A percentile compares a stretch with the other conserved stretches of the same genome.
Conservation (phyloP, 1,140 invertebrate genomes). For the Zaprionus ghesquierei region DNA sequence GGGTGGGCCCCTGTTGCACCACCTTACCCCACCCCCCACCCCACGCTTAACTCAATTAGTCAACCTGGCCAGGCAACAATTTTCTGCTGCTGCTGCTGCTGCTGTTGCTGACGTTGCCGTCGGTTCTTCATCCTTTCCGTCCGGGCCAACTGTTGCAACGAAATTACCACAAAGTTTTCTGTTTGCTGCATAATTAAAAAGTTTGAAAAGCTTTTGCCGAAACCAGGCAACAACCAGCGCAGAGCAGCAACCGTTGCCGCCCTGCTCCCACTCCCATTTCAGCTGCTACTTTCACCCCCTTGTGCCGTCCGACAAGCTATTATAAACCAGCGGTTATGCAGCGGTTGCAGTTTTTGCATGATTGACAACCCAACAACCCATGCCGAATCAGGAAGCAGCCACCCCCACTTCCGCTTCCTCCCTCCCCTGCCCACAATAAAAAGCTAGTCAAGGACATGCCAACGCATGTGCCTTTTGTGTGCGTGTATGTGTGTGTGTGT, state of each 20-base stretch:
- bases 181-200: slow-evolving; percentile 81
- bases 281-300: background rate
- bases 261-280: background rate
- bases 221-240: slow-evolving; percentile 65
- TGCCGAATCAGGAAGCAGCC: slow-evolving; percentile 37
- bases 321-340: slow-evolving; percentile 76
- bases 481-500: slow-evolving; percentile 3
- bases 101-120: slow-evolving; percentile 53
- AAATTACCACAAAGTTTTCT: slow-evolving; percentile 80
- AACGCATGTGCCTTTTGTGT: slow-evolving; percentile 44
- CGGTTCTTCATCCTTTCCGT: slow-evolving; percentile 39
- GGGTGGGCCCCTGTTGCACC: slow-evolving; percentile 4
- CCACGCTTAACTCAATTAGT: slow-evolving; percentile 73
- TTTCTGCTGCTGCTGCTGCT: slow-evolving; percentile 32
- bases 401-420: background rate
- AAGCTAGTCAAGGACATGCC: slow-evolving; percentile 71
- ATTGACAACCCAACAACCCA: slow-evolving; percentile 74
- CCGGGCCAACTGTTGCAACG: slow-evolving; percentile 74
- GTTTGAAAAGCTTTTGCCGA: slow-evolving; percentile 79
- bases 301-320: slow-evolving; percentile 60
- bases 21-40: background rate
- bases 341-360: slow-evolving; percentile 79
- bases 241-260: background rate
- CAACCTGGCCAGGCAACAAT: slow-evolving; percentile 57
- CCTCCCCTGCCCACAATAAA: slow-evolving; percentile 26